phyloP scores from a whole-genome alignment of 1,140 invertebrate genomes.

The Drosophila ohnishii region DNA sequence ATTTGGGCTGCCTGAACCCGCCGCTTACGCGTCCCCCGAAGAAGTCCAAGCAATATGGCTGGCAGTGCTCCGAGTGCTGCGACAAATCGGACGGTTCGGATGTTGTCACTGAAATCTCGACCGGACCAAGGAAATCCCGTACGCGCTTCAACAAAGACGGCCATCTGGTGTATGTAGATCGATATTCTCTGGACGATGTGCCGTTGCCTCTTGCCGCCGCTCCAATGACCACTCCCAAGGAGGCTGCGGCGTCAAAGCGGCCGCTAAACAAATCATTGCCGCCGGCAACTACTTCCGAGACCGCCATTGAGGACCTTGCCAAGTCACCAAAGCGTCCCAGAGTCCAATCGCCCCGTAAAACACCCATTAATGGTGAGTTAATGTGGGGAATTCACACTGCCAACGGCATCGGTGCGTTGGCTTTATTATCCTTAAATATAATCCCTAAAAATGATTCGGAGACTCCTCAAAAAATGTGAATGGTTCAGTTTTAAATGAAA shows the following conservation, averaged over 20 bases:
- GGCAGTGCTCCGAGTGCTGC: constrained; percentile 96
- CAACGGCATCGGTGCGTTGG: background rate
- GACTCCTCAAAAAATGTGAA: background rate
- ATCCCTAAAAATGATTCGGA: background rate
- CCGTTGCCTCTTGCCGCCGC: constrained; percentile 15
- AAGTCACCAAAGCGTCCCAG: constrained; percentile 62
- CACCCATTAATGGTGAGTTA: constrained; percentile 60
- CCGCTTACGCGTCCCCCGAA: constrained; percentile 96
- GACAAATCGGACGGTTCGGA: constrained; percentile 93
- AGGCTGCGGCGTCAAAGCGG: constrained; percentile 32
- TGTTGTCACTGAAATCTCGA: constrained; percentile 88
- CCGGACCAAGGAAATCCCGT: constrained; percentile 89
- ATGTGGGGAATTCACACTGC: background rate
- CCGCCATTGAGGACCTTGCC: constrained; percentile 40
- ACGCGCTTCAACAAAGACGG: constrained; percentile 89
- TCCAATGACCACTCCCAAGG: constrained; percentile 21
- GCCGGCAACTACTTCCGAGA: constrained; percentile 33
- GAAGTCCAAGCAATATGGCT: constrained; percentile 96
- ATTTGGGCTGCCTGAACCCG: constrained; percentile 96
- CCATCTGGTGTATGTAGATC: constrained; percentile 63
- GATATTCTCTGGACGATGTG: constrained; percentile 66
- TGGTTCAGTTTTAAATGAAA: background rate
- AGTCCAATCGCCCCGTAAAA: constrained; percentile 62
- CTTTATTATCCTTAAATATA: constrained; percentile 1
- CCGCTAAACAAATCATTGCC: constrained; percentile 62